These are phyloP conservation scores for Falcunculus frontatus DNA, from an alignment of 2,113 vertebrate species.

Conservation along the genomic window DNA sequence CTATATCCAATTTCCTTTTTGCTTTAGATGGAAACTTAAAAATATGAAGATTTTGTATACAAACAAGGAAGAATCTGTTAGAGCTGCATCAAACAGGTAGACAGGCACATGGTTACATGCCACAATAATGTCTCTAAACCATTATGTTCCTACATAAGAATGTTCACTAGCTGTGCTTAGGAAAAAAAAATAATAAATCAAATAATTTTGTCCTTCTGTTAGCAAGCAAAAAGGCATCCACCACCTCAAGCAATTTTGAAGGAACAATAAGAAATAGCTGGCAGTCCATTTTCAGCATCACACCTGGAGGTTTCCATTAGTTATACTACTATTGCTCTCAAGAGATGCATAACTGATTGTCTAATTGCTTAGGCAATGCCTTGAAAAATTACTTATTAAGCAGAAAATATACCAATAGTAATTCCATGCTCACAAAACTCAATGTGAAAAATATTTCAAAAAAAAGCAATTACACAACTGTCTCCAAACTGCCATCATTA, in stretches of 20 bases:
- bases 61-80: background rate
- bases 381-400: conserved; percentile 37
- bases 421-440: background rate
- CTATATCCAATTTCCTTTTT: background rate
- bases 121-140: background rate
- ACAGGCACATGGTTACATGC: background rate
- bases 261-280: background rate
- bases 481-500: background rate
- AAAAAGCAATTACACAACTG: background rate
- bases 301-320: conserved; percentile 26
- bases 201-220: background rate
- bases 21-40: background rate
- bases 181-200: background rate
- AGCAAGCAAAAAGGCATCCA: background rate
- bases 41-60: background rate
- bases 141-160: background rate
- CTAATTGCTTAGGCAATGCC: conserved; percentile 25
- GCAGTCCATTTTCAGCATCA: background rate
- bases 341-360: conserved; percentile 22
- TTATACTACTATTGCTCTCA: conserved; percentile 15
- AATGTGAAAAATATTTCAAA: background rate
- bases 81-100: background rate
- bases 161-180: background rate
- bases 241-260: background rate
- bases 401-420: conserved; percentile 21